A percentile compares a stretch with the other conserved stretches of the same genome.
Conservation (phyloP, 2,797 vertebrate genomes). For the Parauchenoglanis punctatus region DNA sequence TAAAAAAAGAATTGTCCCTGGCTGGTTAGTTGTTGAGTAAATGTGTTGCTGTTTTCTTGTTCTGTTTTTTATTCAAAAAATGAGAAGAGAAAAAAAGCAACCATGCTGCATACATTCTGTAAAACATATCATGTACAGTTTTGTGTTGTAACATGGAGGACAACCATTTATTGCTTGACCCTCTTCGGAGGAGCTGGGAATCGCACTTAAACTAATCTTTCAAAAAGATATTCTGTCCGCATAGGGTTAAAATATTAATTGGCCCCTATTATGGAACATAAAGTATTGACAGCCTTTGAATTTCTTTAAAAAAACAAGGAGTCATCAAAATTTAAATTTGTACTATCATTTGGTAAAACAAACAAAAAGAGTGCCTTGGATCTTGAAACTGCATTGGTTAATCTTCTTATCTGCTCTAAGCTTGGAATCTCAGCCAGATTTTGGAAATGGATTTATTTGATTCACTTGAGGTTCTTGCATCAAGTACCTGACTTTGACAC, state of each 20-base stretch:
- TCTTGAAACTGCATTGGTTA: conserved; percentile 85
- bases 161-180: conserved; percentile 86
- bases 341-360: conserved; percentile 89
- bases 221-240: conserved; percentile 84
- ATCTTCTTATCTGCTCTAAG: conserved; percentile 89
- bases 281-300: conserved; percentile 81
- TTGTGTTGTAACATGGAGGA: conserved; percentile 92
- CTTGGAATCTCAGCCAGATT: conserved; percentile 78
- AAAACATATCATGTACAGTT: conserved; percentile 99
- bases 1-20: conserved; percentile 87
- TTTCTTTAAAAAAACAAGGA: conserved; percentile 73
- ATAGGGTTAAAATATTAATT: conserved; percentile 81
- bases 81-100: conserved; percentile 76
- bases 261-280: conserved; percentile 74
- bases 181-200: conserved; percentile 84
- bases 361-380: conserved; percentile 95
- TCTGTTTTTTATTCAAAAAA: conserved; percentile 87
- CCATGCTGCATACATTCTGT: conserved; percentile 98
- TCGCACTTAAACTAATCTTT: conserved; percentile 85
- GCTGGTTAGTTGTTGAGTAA: conserved; percentile 98
- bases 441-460: conserved; percentile 76
- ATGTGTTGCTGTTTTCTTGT: conserved; percentile 95
- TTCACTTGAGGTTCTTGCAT: conserved; percentile 83
- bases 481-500: conserved; percentile 78
- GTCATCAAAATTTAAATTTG: conserved; percentile 80